Conservation (phyloP, 2,888 invertebrate species). For the Mimas tiliae region DNA sequence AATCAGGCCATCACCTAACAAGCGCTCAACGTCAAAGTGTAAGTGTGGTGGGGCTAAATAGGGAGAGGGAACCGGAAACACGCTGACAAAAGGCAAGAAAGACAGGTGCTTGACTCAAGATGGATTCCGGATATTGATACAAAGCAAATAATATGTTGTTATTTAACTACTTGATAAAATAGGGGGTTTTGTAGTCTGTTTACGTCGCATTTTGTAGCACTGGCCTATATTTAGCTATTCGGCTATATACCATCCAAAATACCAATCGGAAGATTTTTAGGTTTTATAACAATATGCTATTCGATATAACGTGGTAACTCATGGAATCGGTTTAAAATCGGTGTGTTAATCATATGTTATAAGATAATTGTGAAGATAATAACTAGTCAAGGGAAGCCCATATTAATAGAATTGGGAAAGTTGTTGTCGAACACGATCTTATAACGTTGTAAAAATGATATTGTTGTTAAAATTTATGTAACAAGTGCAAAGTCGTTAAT, state of each 20-base stretch:
- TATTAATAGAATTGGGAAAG: not conserved
- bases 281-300: slow-evolving; percentile 24
- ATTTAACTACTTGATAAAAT: slow-evolving; percentile 20
- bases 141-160: too few species aligned
- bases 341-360: slow-evolving; percentile 3
- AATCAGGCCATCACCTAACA: too few species aligned
- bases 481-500: too few species aligned
- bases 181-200: slow-evolving; percentile 8
- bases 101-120: too few species aligned
- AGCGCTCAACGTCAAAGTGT: too few species aligned
- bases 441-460: not conserved
- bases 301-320: slow-evolving; percentile 11
- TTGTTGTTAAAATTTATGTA: not conserved
- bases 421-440: not conserved
- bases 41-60: too few species aligned
- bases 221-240: slow-evolving; percentile 6
- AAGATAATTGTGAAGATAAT: not conserved
- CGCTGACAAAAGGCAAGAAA: too few species aligned
- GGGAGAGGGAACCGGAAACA: too few species aligned
- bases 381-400: slow-evolving; percentile 7
- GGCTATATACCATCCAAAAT: not conserved
- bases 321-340: slow-evolving; percentile 14
- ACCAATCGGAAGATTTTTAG: not conserved
- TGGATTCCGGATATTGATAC: too few species aligned
- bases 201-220: not conserved